Conservation (phyloP, 2,888 invertebrate genomes). For the Leucozona laternaria region DNA sequence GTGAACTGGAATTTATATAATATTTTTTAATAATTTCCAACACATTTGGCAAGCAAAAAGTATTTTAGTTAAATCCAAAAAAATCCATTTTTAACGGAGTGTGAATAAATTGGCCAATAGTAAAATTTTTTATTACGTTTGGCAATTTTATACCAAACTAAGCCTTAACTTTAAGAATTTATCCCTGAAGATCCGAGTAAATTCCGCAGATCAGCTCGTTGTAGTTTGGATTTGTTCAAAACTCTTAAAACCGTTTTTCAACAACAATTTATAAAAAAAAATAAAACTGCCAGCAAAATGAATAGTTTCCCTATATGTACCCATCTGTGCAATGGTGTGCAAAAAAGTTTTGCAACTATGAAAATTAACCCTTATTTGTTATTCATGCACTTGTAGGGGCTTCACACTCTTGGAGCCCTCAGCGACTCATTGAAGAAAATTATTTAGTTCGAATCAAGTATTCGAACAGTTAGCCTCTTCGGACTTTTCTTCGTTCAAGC, state of each 20-base stretch:
- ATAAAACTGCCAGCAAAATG: neutral
- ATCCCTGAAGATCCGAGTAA: too few species aligned
- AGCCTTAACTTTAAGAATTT: too few species aligned
- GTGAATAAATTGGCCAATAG: too few species aligned
- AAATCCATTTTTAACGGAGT: too few species aligned
- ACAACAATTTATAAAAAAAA: neutral
- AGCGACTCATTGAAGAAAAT: slow-evolving; percentile 13
- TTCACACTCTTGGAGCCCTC: slow-evolving; percentile 8
- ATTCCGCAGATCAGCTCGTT: too few species aligned
- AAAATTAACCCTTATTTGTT: slow-evolving; percentile 62
- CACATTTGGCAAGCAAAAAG: too few species aligned
- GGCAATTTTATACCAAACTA: too few species aligned
- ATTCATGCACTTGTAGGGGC: slow-evolving; percentile 66
- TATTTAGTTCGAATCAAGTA: slow-evolving; percentile 51
- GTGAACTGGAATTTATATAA: too few species aligned
- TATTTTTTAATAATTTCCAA: too few species aligned
- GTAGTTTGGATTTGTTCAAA: too few species aligned
- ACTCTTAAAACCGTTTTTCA: neutral
- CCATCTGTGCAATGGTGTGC: slow-evolving; percentile 10
- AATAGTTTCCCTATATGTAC: slow-evolving; percentile 33
- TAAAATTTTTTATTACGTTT: too few species aligned
- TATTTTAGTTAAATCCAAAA: too few species aligned
- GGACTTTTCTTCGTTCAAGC: neutral
- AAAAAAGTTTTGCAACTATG: slow-evolving; percentile 34
- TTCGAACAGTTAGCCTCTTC: slow-evolving; percentile 48